Evolutionary conservation across 2,888 invertebrate species (phyloP).

Genomic region (Parnassius smintheus): DNA sequence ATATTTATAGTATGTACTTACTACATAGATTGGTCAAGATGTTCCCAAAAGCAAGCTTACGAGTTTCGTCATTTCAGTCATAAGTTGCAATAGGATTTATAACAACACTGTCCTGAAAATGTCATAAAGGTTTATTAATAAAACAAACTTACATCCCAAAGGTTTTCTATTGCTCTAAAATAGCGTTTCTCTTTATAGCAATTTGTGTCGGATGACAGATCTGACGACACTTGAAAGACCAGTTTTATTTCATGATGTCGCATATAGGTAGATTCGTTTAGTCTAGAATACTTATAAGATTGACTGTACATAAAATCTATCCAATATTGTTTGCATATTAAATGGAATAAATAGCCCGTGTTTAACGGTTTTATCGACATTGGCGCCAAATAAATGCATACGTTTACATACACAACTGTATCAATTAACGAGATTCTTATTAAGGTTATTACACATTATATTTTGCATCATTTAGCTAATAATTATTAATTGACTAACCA

Average conservation of each 20-base stretch:
- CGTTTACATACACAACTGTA: conserved; percentile 59
- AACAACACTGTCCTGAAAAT: conserved; percentile 53
- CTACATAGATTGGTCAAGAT: conserved; percentile 80
- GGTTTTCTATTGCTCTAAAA: conserved; percentile 29
- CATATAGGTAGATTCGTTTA: conserved; percentile 35
- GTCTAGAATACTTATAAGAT: conserved; percentile 4
- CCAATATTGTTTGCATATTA: conserved; percentile 6
- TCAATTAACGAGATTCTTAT: conserved; percentile 32
- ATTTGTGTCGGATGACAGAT: conserved; percentile 72
- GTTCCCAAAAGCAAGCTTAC: conserved; percentile 63
- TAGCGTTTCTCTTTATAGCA: conserved; percentile 50
- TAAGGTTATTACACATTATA: conserved; percentile 30
- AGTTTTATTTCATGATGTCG: conserved; percentile 63
- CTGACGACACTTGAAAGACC: conserved; percentile 74
- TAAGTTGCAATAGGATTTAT: conserved; percentile 34
- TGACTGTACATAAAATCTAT: neutral
- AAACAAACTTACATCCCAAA: conserved; percentile 15
- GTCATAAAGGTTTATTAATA: conserved; percentile 20
- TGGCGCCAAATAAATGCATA: conserved; percentile 80
- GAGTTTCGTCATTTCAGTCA: conserved; percentile 69
- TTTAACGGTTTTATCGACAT: conserved; percentile 72
- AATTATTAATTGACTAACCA: conserved; percentile 47
- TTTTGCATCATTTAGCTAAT: conserved; percentile 18
- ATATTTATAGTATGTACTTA: conserved; percentile 53
- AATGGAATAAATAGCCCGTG: conserved; percentile 31